phyloP scores from a whole-genome alignment of 1,140 invertebrate species.

The Lineus longissimus region DNA sequence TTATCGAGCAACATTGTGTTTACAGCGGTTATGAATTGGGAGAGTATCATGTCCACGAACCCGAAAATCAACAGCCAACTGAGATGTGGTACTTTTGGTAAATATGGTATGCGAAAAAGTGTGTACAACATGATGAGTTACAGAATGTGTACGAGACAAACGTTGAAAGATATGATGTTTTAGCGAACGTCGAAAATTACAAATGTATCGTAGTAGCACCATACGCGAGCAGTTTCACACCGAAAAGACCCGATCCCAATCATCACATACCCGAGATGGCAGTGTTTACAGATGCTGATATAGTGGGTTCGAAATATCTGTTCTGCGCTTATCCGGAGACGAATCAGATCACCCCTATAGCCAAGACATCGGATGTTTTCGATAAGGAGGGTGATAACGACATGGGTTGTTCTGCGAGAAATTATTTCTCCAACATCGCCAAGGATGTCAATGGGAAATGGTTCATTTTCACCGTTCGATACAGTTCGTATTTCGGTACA shows the following conservation, averaged over 20 bases:
- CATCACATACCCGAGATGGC: neutral
- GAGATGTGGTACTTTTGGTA: neutral
- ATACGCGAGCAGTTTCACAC: neutral
- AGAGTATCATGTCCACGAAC: neutral
- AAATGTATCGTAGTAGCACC: neutral
- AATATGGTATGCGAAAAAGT: constrained; percentile 3
- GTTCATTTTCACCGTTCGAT: constrained; percentile 2
- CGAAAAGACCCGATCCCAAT: neutral
- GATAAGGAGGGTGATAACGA: constrained; percentile 5
- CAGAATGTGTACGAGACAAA: neutral
- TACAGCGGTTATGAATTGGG: constrained; percentile 3
- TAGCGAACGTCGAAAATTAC: neutral
- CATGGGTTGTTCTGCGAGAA: constrained; percentile 1
- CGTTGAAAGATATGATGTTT: constrained; percentile 2
- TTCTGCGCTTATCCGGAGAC: constrained; percentile 4
- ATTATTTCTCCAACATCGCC: constrained; percentile 5
- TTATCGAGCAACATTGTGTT: constrained; percentile 1
- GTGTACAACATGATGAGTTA: neutral
- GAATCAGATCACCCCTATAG: neutral
- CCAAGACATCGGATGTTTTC: neutral
- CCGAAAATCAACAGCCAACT: constrained; percentile 5
- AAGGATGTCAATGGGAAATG: neutral
- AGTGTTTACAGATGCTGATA: constrained; percentile 2
- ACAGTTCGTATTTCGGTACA: neutral
- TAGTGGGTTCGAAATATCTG: neutral